These are phyloP conservation scores for Gymnoscopelus microlampas DNA, from an alignment of 2,797 vertebrate genomes.

Conservation along the genomic window DNA sequence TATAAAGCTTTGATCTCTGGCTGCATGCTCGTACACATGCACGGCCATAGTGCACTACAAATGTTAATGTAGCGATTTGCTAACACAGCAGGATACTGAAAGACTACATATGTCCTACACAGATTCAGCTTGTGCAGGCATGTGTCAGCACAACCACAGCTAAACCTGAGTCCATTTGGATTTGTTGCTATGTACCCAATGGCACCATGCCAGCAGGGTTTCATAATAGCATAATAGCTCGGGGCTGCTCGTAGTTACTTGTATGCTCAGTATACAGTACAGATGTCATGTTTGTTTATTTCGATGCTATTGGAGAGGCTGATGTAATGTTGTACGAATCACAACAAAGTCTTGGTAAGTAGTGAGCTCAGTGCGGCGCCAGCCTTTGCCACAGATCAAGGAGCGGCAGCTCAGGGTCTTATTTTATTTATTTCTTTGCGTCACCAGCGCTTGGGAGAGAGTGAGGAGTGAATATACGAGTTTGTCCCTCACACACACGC, in stretches of 20 bases:
- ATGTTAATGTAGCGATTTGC: background rate
- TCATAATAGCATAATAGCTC: slow-evolving; percentile 1
- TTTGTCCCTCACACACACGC: slow-evolving; percentile 16
- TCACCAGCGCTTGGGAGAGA: slow-evolving; percentile 24
- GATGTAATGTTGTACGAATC: slow-evolving; percentile 2
- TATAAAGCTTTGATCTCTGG: too few species aligned
- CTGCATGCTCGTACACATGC: too few species aligned
- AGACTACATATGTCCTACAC: background rate
- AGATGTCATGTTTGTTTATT: slow-evolving; percentile 24
- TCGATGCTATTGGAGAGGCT: slow-evolving; percentile 16
- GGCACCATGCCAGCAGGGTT: slow-evolving; percentile 28
- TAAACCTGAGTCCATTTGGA: slow-evolving; percentile 4
- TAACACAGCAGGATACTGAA: background rate
- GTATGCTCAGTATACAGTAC: slow-evolving; percentile 7
- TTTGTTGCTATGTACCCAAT: slow-evolving; percentile 19
- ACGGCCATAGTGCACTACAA: too few species aligned
- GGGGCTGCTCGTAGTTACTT: background rate
- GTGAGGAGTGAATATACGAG: slow-evolving; percentile 15
- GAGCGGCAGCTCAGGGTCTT: slow-evolving; percentile 10
- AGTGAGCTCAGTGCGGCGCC: slow-evolving; percentile 21
- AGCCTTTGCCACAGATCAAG: slow-evolving; percentile 42
- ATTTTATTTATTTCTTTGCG: slow-evolving; percentile 10
- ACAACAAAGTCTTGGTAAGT: slow-evolving; percentile 9
- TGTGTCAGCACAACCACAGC: background rate
- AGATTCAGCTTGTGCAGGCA: background rate